Conservation (phyloP, 2,113 vertebrate genomes). For the Gymnogyps californianus region DNA sequence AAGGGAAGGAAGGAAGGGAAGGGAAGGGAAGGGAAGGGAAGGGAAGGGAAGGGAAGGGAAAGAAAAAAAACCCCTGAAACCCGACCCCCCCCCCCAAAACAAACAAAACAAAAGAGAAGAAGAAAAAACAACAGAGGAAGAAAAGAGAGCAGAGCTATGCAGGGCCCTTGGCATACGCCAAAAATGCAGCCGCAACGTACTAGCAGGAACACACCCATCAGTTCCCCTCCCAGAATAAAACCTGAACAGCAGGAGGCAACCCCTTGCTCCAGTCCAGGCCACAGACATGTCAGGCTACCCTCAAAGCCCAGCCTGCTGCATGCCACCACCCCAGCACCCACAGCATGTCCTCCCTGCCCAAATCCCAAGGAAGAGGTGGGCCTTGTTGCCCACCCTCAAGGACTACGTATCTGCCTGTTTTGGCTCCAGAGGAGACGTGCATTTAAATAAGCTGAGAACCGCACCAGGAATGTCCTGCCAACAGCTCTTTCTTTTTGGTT, state of each 20-base stretch:
- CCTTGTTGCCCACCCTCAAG: not conserved
- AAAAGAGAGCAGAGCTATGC: not conserved
- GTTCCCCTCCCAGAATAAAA: not conserved
- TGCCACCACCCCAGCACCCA: not conserved
- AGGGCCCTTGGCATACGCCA: not conserved
- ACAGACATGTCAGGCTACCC: not conserved
- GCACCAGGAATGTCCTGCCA: not conserved
- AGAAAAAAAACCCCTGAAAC: rapidly evolving
- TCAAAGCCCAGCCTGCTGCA: not conserved
- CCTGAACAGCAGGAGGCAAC: not conserved
- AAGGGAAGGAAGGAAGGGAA: not conserved
- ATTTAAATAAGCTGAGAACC: not conserved
- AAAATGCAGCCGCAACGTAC: not conserved
- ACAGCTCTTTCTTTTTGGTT: not conserved
- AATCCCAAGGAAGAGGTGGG: not conserved
- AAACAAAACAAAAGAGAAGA: not conserved
- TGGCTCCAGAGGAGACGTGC: not conserved
- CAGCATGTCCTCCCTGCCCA: not conserved
- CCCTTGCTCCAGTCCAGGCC: not conserved
- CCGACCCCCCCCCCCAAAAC: not conserved
- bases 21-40: too few relatives aligned
- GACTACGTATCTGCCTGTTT: not conserved
- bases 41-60: not conserved
- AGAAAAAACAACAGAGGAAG: not conserved
- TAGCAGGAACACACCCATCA: not conserved